These are phyloP conservation scores for Dipus sagitta DNA, from an alignment of 2,797 vertebrate genomes.

Conservation along the genomic window DNA sequence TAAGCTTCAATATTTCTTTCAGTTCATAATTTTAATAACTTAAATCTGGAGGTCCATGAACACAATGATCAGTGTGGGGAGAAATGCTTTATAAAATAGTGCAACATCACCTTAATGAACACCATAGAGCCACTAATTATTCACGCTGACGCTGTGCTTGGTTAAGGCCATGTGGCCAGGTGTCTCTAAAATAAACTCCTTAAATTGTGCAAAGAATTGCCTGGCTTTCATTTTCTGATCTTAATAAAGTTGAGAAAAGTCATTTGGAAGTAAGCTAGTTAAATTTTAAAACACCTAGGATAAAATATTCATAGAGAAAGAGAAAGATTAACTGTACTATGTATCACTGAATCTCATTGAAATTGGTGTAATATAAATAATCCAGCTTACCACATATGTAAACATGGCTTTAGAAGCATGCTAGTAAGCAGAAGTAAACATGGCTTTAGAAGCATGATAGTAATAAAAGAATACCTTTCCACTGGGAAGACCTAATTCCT, in stretches of 20 bases:
- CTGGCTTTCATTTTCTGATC: constrained; percentile 1
- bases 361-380: constrained; percentile 3
- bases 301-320: neutral
- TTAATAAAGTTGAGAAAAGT: constrained; percentile 39
- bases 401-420: constrained; percentile 31
- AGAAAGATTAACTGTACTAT: neutral
- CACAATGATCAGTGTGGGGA: neutral
- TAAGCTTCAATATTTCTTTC: neutral
- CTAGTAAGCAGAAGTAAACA: neutral
- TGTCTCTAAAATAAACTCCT: neutral
- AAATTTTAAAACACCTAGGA: constrained; percentile 23
- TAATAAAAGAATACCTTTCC: constrained; percentile 93
- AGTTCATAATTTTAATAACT: constrained; percentile 11
- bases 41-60: neutral
- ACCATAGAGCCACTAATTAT: constrained; percentile 42
- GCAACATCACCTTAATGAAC: neutral
- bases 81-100: neutral
- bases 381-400: neutral
- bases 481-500: constrained; percentile 98
- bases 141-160: neutral
- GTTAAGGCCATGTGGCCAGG: neutral
- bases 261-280: neutral
- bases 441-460: neutral
- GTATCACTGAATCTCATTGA: neutral
- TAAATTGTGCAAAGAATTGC: neutral